Conservation (phyloP, 1,140 invertebrate genomes). For the Ostrea edulis region DNA sequence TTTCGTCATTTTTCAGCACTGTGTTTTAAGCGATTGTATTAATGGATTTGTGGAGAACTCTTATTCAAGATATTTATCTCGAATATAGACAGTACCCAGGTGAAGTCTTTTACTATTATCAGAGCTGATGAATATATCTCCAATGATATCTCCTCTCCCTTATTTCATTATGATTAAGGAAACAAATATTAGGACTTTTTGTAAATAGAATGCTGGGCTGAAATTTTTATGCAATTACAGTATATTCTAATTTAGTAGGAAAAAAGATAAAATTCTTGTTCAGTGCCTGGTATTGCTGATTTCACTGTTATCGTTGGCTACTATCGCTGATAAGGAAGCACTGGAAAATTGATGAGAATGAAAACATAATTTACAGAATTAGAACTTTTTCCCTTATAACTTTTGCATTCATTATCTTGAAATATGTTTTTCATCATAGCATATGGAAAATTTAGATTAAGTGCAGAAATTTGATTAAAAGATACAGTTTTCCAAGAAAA, state of each 20-base stretch:
- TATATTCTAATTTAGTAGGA: conserved; percentile 29
- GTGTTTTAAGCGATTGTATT: conserved; percentile 22
- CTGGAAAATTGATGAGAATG: conserved; percentile 36
- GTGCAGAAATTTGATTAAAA: conserved; percentile 35
- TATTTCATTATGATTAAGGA: conserved; percentile 39
- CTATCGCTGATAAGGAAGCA: conserved; percentile 27
- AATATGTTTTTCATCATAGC: conserved; percentile 37
- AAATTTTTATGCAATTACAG: conserved; percentile 37
- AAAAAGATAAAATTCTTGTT: conserved; percentile 36
- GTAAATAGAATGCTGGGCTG: conserved; percentile 34
- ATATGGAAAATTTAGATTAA: conserved; percentile 40
- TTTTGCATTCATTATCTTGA: conserved; percentile 37
- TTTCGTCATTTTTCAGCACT: conserved; percentile 27
- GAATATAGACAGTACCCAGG: conserved; percentile 16
- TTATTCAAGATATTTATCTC: neutral
- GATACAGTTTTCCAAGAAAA: conserved; percentile 29
- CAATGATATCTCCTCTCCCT: conserved; percentile 30
- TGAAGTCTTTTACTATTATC: conserved; percentile 36
- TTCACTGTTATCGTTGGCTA: conserved; percentile 26
- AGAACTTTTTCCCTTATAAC: conserved; percentile 29
- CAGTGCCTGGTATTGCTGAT: conserved; percentile 18
- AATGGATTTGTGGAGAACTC: conserved; percentile 23
- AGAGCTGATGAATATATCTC: conserved; percentile 22
- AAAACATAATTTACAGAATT: conserved; percentile 36
- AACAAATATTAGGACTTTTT: conserved; percentile 38